Evolutionary conservation across 2,797 vertebrate genomes (phyloP).

Genomic region (Yasuhikotakia modesta): DNA sequence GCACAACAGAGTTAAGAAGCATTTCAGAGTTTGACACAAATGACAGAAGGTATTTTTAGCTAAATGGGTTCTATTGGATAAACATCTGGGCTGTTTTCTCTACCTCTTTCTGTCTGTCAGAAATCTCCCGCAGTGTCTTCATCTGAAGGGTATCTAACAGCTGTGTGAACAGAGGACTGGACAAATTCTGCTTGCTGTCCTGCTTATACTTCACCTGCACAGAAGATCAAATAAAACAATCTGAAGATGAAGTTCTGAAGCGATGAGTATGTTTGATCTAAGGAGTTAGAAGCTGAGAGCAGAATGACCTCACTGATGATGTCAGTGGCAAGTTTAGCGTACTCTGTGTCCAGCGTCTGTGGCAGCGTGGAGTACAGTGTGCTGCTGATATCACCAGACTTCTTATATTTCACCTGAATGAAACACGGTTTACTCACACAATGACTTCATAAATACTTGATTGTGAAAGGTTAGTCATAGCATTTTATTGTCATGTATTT

Average conservation of each 20-base stretch:
- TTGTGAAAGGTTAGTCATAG: too few relatives aligned
- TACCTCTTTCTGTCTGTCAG: slow-evolving; percentile 82
- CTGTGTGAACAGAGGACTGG: slow-evolving; percentile 77
- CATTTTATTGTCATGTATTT: too few relatives aligned
- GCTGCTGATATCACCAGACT: neutral
- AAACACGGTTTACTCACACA: neutral
- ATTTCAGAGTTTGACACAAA: too few relatives aligned
- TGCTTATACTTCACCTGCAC: slow-evolving; percentile 82
- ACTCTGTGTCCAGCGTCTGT: slow-evolving; percentile 80
- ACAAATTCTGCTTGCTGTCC: slow-evolving; percentile 71
- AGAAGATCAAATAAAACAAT: slow-evolving; percentile 75
- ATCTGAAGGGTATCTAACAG: slow-evolving; percentile 85
- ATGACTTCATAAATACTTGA: too few relatives aligned
- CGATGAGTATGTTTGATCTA: too few relatives aligned
- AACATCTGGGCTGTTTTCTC: neutral
- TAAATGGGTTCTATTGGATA: too few relatives aligned
- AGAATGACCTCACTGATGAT: slow-evolving; percentile 77
- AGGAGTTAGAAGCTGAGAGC: neutral
- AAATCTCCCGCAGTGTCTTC: slow-evolving; percentile 77
- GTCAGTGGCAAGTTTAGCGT: slow-evolving; percentile 75
- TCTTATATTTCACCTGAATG: slow-evolving; percentile 20
- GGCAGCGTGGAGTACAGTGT: slow-evolving; percentile 10
- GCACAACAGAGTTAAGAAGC: too few relatives aligned
- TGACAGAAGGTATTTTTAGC: too few relatives aligned
- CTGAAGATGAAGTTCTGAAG: neutral